Percentiles rank a stretch among this genome's conserved stretches.
These are phyloP conservation scores for Hydractinia echinata DNA, from an alignment of 30 jellyfish, hydroid and myxozoan species.

Conservation along the genomic window DNA sequence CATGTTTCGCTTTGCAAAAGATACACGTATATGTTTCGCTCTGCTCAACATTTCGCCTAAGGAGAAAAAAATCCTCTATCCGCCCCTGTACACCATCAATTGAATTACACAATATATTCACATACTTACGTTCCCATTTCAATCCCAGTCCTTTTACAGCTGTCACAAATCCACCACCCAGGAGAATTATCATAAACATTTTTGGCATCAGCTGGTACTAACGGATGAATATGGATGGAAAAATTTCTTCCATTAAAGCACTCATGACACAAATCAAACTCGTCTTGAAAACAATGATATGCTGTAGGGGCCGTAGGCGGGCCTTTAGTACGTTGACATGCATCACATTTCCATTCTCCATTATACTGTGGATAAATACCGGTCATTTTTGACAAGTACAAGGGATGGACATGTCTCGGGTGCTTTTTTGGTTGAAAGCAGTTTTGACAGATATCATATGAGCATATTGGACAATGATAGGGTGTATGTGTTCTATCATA, in stretches of 20 bases:
- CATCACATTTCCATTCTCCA: slow-evolving; percentile 96
- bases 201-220: slow-evolving; percentile 76
- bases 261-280: slow-evolving; percentile 81
- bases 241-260: slow-evolving; percentile 68
- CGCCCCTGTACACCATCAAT: too few species aligned
- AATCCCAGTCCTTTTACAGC: slow-evolving; percentile 68
- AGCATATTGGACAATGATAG: slow-evolving; percentile 64
- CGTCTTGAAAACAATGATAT: slow-evolving; percentile 72
- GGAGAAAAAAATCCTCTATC: too few species aligned
- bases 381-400: slow-evolving; percentile 50
- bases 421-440: slow-evolving; percentile 51
- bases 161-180: slow-evolving; percentile 93
- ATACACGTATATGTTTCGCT: too few species aligned
- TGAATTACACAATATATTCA: not conserved
- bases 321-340: slow-evolving; percentile 58
- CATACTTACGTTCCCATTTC: slow-evolving; percentile 71
- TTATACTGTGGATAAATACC: slow-evolving; percentile 58
- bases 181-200: slow-evolving; percentile 64
- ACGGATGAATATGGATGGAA: slow-evolving; percentile 67
- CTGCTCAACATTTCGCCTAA: too few species aligned
- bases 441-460: slow-evolving; percentile 60
- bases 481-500: slow-evolving; percentile 27
- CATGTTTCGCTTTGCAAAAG: too few species aligned
- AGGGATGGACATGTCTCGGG: slow-evolving; percentile 73
- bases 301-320: slow-evolving; percentile 28